Base-by-base conservation (phyloP, 2,113 vertebrate species). In the Oreochromis niloticus region DNA sequence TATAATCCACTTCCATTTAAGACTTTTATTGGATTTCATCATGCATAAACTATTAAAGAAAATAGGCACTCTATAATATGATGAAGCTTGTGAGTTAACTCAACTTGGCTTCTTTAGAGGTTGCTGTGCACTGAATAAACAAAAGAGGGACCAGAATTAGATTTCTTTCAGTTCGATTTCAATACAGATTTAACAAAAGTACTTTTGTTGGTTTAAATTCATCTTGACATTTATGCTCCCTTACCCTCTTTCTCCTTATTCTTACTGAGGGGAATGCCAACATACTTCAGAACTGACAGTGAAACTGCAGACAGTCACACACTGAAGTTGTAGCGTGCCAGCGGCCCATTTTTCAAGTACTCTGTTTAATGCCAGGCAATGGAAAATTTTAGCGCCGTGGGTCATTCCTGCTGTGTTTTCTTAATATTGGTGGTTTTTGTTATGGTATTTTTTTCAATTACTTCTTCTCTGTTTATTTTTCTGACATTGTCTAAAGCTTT, bases 221-320 rank as follows among this genome's bases (percentile, higher is more conserved):
- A 50, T 30, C 16, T 27, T 50, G 6, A 50, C 10, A 32, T 50
- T 50, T 52, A 34, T 34, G 46, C 46, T 78, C 46, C 16, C 10
- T 78, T 48, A 32, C 71, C 24, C 71, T 32, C 24, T 50, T 75
- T 78, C 46, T 78, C 17, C 46, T 50, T 52, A 46, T 52, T 78
- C 27, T 52, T 78, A 52, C 3, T 78, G 73, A 78, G 73, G 27
- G 46, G 46, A 34, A 52, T 52, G 17, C 73, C 73, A 78, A 7
- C 27, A 52, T 78, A 6, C 73, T 52, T 52, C 7, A 52, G 46
- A 32, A 50, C 46, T 78, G 73, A 52, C 73, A 52, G 27, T 52
- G 73, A 78, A 78, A 78, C 46, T 78, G 46, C 46, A 78, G 43
- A 78, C 4, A 78, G 27, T 78, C 46, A 78, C 73, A 78, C 73